Evolutionary conservation across 2,888 invertebrate species (phyloP).

Genomic region (Protonemura montana): DNA sequence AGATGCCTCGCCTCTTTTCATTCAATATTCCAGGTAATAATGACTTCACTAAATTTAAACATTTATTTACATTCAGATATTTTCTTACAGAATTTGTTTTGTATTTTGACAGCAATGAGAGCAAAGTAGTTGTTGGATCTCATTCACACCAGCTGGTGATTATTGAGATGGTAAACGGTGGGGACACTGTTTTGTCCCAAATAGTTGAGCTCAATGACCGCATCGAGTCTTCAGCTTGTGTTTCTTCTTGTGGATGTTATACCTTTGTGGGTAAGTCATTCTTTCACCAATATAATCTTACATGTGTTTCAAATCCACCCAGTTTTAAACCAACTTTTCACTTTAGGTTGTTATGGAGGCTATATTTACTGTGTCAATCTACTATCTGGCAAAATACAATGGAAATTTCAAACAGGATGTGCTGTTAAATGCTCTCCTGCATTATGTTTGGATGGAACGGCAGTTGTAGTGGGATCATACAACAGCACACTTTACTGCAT

Average conservation of each 20-base stretch:
- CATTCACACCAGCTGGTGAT: conserved; percentile 78
- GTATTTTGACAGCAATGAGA: conserved; percentile 51
- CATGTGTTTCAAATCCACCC: conserved; percentile 40
- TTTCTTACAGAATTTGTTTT: conserved; percentile 55
- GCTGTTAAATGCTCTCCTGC: conserved; percentile 72
- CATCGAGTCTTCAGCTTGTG: conserved; percentile 71
- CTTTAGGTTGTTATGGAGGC: conserved; percentile 74
- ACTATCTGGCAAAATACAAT: conserved; percentile 64
- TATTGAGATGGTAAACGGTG: conserved; percentile 61
- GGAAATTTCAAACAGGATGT: conserved; percentile 69
- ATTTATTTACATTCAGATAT: conserved; percentile 56
- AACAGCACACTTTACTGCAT: conserved; percentile 72
- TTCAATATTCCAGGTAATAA: conserved; percentile 62
- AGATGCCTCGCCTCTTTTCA: conserved; percentile 76
- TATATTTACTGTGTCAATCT: conserved; percentile 71
- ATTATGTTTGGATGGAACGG: conserved; percentile 57
- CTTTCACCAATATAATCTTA: background rate
- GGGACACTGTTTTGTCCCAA: conserved; percentile 62
- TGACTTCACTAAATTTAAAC: conserved; percentile 52
- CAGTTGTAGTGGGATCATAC: conserved; percentile 75
- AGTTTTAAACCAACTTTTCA: conserved; percentile 38
- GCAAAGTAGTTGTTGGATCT: conserved; percentile 68
- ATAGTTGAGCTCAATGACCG: conserved; percentile 68
- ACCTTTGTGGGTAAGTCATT: conserved; percentile 72
- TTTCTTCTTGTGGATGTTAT: conserved; percentile 58